phyloP scores from a whole-genome alignment of 1,140 invertebrate genomes.

The Mamestra configurata region DNA sequence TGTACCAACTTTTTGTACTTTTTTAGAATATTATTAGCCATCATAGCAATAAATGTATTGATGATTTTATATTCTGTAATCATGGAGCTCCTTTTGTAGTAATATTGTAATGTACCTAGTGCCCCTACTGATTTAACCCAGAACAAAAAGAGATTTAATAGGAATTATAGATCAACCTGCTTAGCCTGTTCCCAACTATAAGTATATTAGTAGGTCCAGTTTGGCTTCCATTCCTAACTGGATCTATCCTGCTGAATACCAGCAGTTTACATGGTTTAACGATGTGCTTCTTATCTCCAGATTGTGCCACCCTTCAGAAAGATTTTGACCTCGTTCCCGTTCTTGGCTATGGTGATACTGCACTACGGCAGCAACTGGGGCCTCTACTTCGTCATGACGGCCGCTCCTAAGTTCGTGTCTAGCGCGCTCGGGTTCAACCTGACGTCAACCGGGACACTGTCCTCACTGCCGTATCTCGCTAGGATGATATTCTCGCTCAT shows the following conservation, averaged over 20 bases:
- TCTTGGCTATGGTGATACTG: conserved; percentile 90
- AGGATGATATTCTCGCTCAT: conserved; percentile 90
- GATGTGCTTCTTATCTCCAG: conserved; percentile 72
- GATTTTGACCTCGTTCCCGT: conserved; percentile 91
- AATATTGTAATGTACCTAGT: too few relatives aligned
- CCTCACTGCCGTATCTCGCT: conserved; percentile 91
- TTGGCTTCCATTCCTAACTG: too few relatives aligned
- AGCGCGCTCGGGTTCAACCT: conserved; percentile 95
- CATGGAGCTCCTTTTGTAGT: too few relatives aligned
- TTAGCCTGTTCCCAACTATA: too few relatives aligned
- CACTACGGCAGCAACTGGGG: conserved; percentile 94
- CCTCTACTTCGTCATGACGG: conserved; percentile 94
- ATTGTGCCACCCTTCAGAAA: conserved; percentile 88
- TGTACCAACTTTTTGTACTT: neutral
- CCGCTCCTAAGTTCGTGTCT: conserved; percentile 96
- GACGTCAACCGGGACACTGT: conserved; percentile 90
- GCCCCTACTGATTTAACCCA: too few relatives aligned
- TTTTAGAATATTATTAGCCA: neutral
- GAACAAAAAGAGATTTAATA: too few relatives aligned
- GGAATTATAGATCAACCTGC: too few relatives aligned
- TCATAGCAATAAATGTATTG: neutral
- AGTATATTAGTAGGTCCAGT: too few relatives aligned
- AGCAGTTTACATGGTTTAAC: too few relatives aligned
- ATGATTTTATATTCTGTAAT: too few relatives aligned
- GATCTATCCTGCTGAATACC: too few relatives aligned